phyloP scores from a whole-genome alignment of 2,888 invertebrate genomes.

The Tanaodytes sp. region DNA sequence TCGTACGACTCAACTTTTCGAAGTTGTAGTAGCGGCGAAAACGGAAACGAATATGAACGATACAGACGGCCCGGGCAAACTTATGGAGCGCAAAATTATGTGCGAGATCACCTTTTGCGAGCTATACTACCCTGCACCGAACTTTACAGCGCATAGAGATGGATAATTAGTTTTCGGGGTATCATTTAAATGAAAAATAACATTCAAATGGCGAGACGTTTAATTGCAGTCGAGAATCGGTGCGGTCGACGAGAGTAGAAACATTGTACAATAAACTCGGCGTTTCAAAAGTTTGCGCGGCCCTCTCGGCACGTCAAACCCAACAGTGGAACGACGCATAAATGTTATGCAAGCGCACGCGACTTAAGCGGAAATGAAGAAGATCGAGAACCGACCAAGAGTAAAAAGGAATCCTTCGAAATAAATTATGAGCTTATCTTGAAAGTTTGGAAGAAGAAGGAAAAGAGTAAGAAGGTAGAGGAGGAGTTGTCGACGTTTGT shows the following conservation, averaged over 20 bases:
- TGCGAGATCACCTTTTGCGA: too few relatives aligned
- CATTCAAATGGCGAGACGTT: constrained; percentile 30
- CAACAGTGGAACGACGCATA: constrained; percentile 8
- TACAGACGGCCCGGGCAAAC: too few relatives aligned
- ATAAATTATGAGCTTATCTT: constrained; percentile 25
- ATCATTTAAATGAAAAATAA: constrained; percentile 39
- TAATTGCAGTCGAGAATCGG: constrained; percentile 18
- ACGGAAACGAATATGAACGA: too few relatives aligned
- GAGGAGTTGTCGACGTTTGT: too few relatives aligned
- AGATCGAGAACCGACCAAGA: constrained; percentile 20
- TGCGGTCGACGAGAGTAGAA: too few relatives aligned
- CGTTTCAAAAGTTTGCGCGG: constrained; percentile 17
- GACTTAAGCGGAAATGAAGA: constrained; percentile 25
- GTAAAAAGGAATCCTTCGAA: constrained; percentile 27
- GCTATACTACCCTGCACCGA: too few relatives aligned
- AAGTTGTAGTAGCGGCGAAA: too few relatives aligned
- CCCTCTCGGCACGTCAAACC: too few relatives aligned
- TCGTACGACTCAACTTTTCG: too few relatives aligned
- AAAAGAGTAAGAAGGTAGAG: too few relatives aligned
- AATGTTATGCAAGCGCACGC: constrained; percentile 7
- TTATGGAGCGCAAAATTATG: too few relatives aligned
- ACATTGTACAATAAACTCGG: constrained; percentile 13
- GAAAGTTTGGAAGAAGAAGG: constrained; percentile 22
- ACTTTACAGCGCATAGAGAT: constrained; percentile 28
- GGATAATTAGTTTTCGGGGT: constrained; percentile 39